Evolutionary conservation across 2,113 vertebrate genomes (phyloP).

Genomic region (Aramus guarauna): DNA sequence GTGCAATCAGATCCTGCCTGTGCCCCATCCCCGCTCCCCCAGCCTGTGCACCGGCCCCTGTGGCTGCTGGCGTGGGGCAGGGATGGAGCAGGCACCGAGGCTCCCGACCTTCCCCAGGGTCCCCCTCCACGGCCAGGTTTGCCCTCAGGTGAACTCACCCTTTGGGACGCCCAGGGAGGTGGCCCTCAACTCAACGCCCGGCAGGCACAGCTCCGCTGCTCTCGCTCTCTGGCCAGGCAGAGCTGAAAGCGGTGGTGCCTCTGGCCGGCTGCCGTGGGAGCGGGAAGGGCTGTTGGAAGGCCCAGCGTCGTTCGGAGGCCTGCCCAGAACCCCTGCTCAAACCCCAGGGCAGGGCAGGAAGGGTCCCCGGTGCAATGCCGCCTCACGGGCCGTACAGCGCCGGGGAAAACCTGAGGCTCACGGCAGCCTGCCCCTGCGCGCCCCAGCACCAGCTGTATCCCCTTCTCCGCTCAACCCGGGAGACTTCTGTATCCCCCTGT

Average conservation of each 20-base stretch:
- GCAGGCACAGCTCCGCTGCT: neutral
- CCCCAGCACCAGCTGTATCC: no score
- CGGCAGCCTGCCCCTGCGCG: neutral
- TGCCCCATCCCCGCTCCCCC: neutral
- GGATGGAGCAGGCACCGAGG: neutral
- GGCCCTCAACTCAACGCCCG: neutral
- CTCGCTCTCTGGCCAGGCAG: neutral
- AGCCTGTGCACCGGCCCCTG: neutral
- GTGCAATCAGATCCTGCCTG: conserved; percentile 20
- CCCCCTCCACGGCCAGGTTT: accelerated
- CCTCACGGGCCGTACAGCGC: accelerated
- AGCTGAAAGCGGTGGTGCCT: neutral
- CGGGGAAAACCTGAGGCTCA: accelerated
- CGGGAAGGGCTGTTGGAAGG: neutral
- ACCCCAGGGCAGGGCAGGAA: neutral
- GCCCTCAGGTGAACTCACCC: neutral
- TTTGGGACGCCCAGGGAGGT: neutral
- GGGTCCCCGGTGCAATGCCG: neutral
- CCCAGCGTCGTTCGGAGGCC: neutral
- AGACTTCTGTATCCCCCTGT: neutral
- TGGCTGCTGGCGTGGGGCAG: neutral
- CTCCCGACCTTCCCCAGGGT: neutral
- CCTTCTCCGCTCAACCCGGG: neutral
- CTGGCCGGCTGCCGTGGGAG: accelerated
- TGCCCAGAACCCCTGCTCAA: neutral